A percentile compares a stretch with the other conserved stretches of the same genome.
Evolutionary conservation across 2,888 invertebrate genomes (phyloP).

Genomic region (Drosophila emarginata): DNA sequence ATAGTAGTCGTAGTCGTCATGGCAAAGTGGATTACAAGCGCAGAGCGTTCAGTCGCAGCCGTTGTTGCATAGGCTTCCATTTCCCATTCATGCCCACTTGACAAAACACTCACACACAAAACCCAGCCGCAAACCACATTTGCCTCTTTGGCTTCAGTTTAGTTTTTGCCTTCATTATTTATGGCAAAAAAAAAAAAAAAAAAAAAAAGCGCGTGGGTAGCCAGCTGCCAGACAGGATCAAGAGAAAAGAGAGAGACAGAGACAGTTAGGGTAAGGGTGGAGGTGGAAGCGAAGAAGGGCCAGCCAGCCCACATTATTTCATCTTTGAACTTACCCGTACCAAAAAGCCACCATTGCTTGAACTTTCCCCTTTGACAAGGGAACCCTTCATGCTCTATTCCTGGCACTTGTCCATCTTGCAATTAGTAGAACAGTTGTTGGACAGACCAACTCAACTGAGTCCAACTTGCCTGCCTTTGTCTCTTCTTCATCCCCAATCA

Average conservation of each 20-base stretch:
- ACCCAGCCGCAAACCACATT: slow-evolving; percentile 8
- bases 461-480: neutral
- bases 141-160: slow-evolving; percentile 6
- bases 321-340: slow-evolving; percentile 1
- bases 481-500: slow-evolving; percentile 11
- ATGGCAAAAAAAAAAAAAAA: neutral
- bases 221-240: slow-evolving; percentile 5
- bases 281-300: neutral
- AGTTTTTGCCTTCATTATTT: slow-evolving; percentile 7
- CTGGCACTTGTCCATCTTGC: neutral
- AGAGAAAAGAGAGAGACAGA: neutral
- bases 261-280: neutral
- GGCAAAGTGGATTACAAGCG: slow-evolving; percentile 75
- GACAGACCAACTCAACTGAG: neutral
- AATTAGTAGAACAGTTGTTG: slow-evolving; percentile 7
- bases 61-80: slow-evolving; percentile 13
- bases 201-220: neutral
- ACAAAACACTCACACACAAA: slow-evolving; percentile 55
- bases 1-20: slow-evolving; percentile 4
- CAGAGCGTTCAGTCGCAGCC: slow-evolving; percentile 28
- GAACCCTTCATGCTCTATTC: neutral
- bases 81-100: slow-evolving; percentile 73
- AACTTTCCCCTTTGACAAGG: neutral
- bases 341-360: neutral
- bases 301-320: slow-evolving; percentile 1